These are phyloP conservation scores for Cataglyphis altisquamis DNA, from an alignment of 2,888 invertebrate species.

Conservation along the genomic window DNA sequence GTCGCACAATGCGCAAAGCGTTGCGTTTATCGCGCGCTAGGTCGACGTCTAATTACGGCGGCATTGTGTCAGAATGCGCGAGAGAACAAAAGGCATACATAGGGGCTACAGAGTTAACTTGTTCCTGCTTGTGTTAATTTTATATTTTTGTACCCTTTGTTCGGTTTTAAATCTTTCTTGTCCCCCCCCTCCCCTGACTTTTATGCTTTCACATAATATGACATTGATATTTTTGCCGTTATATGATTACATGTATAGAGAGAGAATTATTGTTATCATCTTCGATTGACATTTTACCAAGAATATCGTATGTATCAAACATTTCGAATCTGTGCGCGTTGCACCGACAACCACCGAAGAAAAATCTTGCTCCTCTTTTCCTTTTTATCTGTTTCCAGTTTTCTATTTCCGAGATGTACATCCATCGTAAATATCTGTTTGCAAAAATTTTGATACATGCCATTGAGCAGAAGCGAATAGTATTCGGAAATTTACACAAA, in stretches of 20 bases:
- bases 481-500: constrained; percentile 7
- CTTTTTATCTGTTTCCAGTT: neutral
- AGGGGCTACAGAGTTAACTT: constrained; percentile 43
- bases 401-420: neutral
- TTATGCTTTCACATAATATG: neutral
- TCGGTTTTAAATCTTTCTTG: neutral
- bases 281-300: neutral
- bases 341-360: neutral
- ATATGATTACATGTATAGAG: neutral
- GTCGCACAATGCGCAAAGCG: constrained; percentile 37
- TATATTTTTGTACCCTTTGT: constrained; percentile 16
- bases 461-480: constrained; percentile 16
- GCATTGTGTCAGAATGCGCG: constrained; percentile 39
- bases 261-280: constrained; percentile 6
- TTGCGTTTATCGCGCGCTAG: constrained; percentile 32
- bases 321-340: constrained; percentile 6
- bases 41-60: constrained; percentile 40
- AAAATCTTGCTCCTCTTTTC: neutral
- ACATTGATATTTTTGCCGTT: neutral
- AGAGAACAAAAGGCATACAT: constrained; percentile 42
- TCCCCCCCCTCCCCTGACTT: neutral
- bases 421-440: constrained; percentile 27
- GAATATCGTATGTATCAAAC: constrained; percentile 8
- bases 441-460: constrained; percentile 27
- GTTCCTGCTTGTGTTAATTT: constrained; percentile 15